Conservation (phyloP, 2,797 vertebrate species). For the Poeciliopsis presidionis region DNA sequence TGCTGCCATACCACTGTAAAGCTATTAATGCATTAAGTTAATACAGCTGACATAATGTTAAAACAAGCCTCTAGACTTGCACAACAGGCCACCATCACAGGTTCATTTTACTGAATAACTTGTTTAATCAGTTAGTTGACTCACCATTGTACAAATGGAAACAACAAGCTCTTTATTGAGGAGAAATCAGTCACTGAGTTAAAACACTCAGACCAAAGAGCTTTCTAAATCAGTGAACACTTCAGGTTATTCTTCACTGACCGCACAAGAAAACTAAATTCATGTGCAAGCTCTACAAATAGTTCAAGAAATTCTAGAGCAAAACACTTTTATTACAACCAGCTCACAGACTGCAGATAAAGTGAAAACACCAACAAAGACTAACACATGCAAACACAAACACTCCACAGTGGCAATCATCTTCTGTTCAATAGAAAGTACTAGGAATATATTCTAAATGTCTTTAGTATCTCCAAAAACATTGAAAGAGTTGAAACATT, state of each 20-base stretch:
- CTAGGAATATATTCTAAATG: neutral
- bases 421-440: neutral
- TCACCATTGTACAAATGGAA: neutral
- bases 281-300: neutral
- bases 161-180: neutral
- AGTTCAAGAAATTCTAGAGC: neutral
- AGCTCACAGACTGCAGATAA: neutral
- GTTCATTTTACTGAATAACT: constrained; percentile 28
- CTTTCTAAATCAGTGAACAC: neutral
- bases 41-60: constrained; percentile 38
- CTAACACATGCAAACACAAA: neutral
- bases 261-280: neutral
- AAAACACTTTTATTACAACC: neutral
- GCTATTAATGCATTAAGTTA: constrained; percentile 44
- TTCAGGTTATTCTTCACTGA: neutral
- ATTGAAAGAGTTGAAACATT: neutral
- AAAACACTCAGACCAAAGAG: neutral
- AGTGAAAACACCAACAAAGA: neutral
- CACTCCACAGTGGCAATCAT: neutral
- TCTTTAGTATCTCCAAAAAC: neutral
- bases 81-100: constrained; percentile 12
- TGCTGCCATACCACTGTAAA: constrained; percentile 17
- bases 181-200: neutral
- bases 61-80: constrained; percentile 28
- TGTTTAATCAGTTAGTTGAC: constrained; percentile 34